Percentiles rank a stretch among this genome's conserved stretches.
Evolutionary conservation across 2,888 invertebrate species (phyloP).

Genomic region (Drosophila paranaensis): DNA sequence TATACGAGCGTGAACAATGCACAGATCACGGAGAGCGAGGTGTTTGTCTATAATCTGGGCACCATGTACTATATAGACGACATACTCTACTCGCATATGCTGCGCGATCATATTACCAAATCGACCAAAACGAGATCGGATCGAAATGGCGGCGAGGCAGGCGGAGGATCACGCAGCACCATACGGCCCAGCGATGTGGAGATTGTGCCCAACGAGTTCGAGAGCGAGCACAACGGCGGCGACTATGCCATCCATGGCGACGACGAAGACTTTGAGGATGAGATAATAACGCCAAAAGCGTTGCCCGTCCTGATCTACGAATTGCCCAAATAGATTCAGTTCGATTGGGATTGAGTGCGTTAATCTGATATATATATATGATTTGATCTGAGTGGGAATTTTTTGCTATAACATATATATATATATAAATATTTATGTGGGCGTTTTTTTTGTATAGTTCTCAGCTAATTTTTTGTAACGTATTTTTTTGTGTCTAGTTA

Average conservation of each 20-base stretch:
- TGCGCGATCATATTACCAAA: slow-evolving; percentile 81
- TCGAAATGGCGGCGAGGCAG: slow-evolving; percentile 63
- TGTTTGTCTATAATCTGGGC: slow-evolving; percentile 88
- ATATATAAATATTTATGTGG: slow-evolving; percentile 15
- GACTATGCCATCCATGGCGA: slow-evolving; percentile 82
- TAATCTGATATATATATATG: neutral
- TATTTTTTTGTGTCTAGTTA: slow-evolving; percentile 64
- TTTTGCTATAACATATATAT: slow-evolving; percentile 8
- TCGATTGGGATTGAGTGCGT: neutral
- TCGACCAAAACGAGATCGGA: slow-evolving; percentile 76
- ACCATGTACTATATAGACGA: slow-evolving; percentile 88
- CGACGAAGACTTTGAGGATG: slow-evolving; percentile 84
- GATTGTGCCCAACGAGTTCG: slow-evolving; percentile 84
- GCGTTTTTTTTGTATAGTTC: slow-evolving; percentile 76
- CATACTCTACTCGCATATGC: slow-evolving; percentile 86
- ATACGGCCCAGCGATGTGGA: slow-evolving; percentile 83
- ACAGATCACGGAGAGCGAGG: slow-evolving; percentile 87
- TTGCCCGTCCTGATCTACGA: slow-evolving; percentile 84
- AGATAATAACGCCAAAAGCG: slow-evolving; percentile 85
- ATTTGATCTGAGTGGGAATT: slow-evolving; percentile 42
- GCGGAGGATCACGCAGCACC: slow-evolving; percentile 69
- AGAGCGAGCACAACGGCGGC: slow-evolving; percentile 82
- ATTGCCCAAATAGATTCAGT: slow-evolving; percentile 80
- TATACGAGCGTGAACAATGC: slow-evolving; percentile 86
- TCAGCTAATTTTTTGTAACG: slow-evolving; percentile 71